A percentile compares a stretch with the other conserved stretches of the same genome.
These are phyloP conservation scores for Zelleria hepariella DNA, from an alignment of 2,888 invertebrate species.

Conservation along the genomic window DNA sequence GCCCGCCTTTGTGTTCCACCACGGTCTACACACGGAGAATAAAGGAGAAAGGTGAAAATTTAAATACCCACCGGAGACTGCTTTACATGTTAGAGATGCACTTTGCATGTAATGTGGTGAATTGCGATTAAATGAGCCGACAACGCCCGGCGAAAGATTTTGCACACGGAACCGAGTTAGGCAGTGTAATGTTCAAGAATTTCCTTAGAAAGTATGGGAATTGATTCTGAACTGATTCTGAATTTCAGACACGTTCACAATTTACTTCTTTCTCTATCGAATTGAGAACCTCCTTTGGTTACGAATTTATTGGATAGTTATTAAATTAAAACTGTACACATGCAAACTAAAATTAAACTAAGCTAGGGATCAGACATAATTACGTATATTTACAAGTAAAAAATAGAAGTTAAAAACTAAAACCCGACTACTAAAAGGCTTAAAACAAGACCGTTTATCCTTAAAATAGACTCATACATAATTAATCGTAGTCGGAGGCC, in stretches of 20 bases:
- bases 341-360: no score
- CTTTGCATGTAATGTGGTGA: slow-evolving; percentile 56
- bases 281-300: no score
- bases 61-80: slow-evolving; percentile 61
- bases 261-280: neutral
- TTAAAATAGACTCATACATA: no score
- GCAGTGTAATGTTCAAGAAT: neutral
- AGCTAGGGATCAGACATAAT: no score
- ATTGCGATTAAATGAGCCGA: slow-evolving; percentile 47
- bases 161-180: neutral
- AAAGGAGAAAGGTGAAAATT: slow-evolving; percentile 65
- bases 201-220: neutral
- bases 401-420: no score
- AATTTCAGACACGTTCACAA: neutral
- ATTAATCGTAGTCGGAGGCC: no score
- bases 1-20: slow-evolving; percentile 42
- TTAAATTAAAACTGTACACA: no score
- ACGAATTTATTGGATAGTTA: no score
- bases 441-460: no score
- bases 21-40: slow-evolving; percentile 52
- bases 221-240: no score
- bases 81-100: slow-evolving; percentile 71
- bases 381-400: no score
- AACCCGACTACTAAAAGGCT: no score
- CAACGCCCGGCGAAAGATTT: slow-evolving; percentile 10